These are phyloP conservation scores for Standfussiana lucernea DNA, from an alignment of 2,888 invertebrate species.

Conservation along the genomic window DNA sequence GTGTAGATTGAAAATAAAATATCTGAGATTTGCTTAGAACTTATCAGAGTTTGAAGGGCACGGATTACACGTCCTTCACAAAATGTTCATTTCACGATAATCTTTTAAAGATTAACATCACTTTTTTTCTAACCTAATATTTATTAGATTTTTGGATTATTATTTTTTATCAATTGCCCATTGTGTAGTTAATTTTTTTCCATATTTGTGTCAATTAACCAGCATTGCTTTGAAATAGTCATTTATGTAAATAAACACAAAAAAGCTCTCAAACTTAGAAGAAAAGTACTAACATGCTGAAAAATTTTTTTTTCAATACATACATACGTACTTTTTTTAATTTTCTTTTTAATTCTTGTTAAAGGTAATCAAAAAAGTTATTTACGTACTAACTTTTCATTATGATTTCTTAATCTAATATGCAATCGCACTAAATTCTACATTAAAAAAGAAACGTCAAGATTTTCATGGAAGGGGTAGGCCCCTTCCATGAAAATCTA, in stretches of 20 bases:
- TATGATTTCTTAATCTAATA: not conserved
- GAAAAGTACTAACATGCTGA: not conserved
- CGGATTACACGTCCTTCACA: constrained; percentile 44
- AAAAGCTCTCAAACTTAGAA: not conserved
- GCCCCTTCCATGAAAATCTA: not conserved
- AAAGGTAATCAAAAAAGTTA: not conserved
- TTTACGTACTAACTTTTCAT: not conserved
- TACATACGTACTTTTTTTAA: too few relatives aligned
- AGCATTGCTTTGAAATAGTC: not conserved
- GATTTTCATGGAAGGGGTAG: too few relatives aligned
- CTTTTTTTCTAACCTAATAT: not conserved
- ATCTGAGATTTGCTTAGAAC: constrained; percentile 50
- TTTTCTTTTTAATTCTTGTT: not conserved
- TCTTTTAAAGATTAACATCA: constrained; percentile 19
- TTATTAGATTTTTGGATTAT: not conserved
- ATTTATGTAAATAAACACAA: too few relatives aligned
- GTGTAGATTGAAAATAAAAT: constrained; percentile 28
- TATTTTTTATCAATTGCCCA: not conserved
- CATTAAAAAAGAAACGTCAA: not conserved
- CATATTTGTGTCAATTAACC: not conserved
- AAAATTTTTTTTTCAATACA: not conserved
- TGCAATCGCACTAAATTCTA: not conserved
- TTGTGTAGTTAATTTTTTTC: not conserved
- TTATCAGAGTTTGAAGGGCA: constrained; percentile 48
- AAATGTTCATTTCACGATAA: constrained; percentile 23